Base-by-base conservation (phyloP, 2,113 vertebrate species). In the Parus major region DNA sequence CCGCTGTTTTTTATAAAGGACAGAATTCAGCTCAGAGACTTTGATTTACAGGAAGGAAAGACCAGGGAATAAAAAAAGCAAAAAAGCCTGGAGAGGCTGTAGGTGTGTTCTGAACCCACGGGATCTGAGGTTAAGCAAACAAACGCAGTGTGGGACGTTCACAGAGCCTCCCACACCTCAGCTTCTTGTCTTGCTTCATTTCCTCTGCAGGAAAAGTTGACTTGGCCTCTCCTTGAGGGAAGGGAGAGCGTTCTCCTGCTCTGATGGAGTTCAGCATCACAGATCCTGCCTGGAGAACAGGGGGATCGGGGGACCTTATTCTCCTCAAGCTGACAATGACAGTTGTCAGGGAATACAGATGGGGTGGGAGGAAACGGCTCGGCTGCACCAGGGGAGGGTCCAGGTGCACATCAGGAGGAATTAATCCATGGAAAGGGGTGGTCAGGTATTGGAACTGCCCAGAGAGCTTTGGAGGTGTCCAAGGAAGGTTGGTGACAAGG, bases 121-220 rank as follows among this genome's bases (percentile, higher is more conserved):
- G 59, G 18, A 9, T 12, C 7, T 35, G 18, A 25, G 47, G 24
- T 47, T 42, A 66, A 22, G 56, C 56, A 23, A 8, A 49, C 35
- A 57, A 66, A 15, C 0, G 3, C 25, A 13, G 35, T 1, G 10
- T 20, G 75, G 72, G 22, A 8, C 8, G 1, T 42, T 41, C 14
- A 9, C 57, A 81, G 60, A 81, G 50, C 70, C 85, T 41, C 60
- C 28, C 65, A 46, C 55, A 13, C 11, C 0, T 46, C 41, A 12
- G 15, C 4, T 61, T 49, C 82, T 42, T 28, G 31, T 42, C 83
- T 50, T 49, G 49, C 72, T 73, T 57, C 85, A 49, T 80, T 35
- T 90, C 44, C 41, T 35, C 68, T 68, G 65, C 56, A 41, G 57
- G 39, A 59, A 59, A 56, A 77, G 23, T 66, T 70, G 11, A 8